These are phyloP conservation scores for Adelognathus sp. DNA, from an alignment of 2,888 invertebrate genomes.

Conservation along the genomic window DNA sequence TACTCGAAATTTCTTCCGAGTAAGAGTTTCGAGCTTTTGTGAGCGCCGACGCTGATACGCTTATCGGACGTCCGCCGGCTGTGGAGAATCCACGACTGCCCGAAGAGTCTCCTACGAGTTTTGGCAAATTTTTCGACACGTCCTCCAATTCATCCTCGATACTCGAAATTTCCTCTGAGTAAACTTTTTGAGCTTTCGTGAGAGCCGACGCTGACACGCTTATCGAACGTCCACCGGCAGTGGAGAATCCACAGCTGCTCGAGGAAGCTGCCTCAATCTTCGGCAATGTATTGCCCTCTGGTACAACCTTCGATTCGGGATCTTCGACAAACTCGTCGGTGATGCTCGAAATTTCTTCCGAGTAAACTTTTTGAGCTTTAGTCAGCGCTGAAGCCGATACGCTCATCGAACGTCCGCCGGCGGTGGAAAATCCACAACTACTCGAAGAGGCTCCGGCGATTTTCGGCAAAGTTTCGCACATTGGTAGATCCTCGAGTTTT, in stretches of 20 bases:
- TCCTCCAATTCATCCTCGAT: conserved; percentile 29
- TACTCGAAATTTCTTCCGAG: conserved; percentile 68
- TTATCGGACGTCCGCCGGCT: conserved; percentile 69
- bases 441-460: background rate
- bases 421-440: conserved; percentile 71
- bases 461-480: background rate
- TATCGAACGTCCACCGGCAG: conserved; percentile 71
- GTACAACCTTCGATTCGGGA: background rate
- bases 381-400: conserved; percentile 62
- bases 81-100: conserved; percentile 71
- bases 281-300: background rate
- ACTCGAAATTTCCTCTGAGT: background rate
- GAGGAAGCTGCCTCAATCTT: background rate
- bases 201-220: conserved; percentile 61
- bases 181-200: conserved; percentile 43
- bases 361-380: background rate
- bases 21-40: conserved; percentile 38
- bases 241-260: conserved; percentile 67
- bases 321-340: background rate
- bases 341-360: background rate
- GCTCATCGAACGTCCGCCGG: conserved; percentile 67
- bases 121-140: conserved; percentile 29
- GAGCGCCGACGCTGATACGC: conserved; percentile 60
- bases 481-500: background rate
- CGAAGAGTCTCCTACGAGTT: conserved; percentile 56